Evolutionary conservation across 92 coral and sea anemone genomes (phyloP).

Genomic region (Muricea muricata): DNA sequence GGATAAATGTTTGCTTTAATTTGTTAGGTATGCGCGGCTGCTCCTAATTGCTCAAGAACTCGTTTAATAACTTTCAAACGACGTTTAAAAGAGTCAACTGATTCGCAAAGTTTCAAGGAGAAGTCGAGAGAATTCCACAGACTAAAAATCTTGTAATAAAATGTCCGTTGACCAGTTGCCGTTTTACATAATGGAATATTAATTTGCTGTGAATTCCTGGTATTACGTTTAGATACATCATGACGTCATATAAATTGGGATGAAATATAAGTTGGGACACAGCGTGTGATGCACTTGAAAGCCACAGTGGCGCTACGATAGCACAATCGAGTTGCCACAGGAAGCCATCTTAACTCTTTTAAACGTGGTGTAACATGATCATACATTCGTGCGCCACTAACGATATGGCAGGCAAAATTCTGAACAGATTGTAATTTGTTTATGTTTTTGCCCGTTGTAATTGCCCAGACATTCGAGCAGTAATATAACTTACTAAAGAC

Average conservation of each 20-base stretch:
- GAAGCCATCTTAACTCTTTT: slow-evolving; percentile 54
- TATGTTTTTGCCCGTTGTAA: slow-evolving; percentile 37
- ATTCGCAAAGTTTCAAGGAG: neutral
- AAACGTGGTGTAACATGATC: slow-evolving; percentile 67
- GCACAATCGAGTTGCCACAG: slow-evolving; percentile 51
- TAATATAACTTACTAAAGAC: slow-evolving; percentile 17
- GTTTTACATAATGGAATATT: slow-evolving; percentile 58
- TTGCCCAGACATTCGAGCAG: slow-evolving; percentile 35
- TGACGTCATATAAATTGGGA: slow-evolving; percentile 43
- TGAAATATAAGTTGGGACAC: slow-evolving; percentile 48
- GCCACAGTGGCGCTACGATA: slow-evolving; percentile 51
- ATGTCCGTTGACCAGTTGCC: slow-evolving; percentile 54
- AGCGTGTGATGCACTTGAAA: slow-evolving; percentile 65
- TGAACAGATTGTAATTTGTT: slow-evolving; percentile 43
- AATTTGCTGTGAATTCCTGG: slow-evolving; percentile 54
- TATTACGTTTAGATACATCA: slow-evolving; percentile 28
- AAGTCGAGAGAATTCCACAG: slow-evolving; percentile 30
- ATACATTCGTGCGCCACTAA: slow-evolving; percentile 51
- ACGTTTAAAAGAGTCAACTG: slow-evolving; percentile 2
- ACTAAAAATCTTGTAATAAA: slow-evolving; percentile 52
- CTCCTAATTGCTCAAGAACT: slow-evolving; percentile 20
- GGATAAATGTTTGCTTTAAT: no score
- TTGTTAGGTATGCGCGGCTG: no score
- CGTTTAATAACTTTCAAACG: neutral
- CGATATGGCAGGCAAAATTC: slow-evolving; percentile 59